These are phyloP conservation scores for Reticulitermes lucifugus DNA, from an alignment of 2,888 invertebrate genomes.

Conservation along the genomic window DNA sequence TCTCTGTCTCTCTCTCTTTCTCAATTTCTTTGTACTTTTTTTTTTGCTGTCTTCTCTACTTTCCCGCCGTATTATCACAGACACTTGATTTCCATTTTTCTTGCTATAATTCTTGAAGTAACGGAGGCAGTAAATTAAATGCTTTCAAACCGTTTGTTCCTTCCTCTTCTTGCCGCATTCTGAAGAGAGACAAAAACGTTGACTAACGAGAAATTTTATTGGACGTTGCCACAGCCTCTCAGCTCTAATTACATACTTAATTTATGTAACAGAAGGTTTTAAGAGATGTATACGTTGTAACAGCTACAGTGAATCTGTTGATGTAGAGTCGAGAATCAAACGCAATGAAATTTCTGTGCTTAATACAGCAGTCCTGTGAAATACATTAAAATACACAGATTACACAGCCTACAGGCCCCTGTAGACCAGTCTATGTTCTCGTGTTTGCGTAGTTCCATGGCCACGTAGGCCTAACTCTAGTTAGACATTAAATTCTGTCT, in stretches of 20 bases:
- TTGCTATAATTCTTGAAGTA: background rate
- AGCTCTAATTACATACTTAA: background rate
- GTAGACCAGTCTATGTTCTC: no score
- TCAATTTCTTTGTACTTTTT: background rate
- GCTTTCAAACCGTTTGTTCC: background rate
- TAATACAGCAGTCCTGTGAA: background rate
- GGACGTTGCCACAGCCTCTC: background rate
- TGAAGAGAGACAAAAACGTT: background rate
- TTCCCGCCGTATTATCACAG: constrained; percentile 24
- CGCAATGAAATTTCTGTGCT: background rate
- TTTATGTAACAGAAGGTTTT: background rate
- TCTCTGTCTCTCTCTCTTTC: background rate
- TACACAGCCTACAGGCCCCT: no score
- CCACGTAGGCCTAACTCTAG: no score
- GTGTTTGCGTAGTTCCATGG: no score
- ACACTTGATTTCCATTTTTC: constrained; percentile 10
- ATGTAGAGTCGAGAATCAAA: no score
- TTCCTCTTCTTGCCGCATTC: background rate
- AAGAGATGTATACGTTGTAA: background rate
- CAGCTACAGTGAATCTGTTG: no score
- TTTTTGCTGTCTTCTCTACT: background rate
- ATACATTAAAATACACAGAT: background rate
- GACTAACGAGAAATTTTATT: background rate
- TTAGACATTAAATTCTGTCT: no score
- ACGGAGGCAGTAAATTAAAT: constrained; percentile 8